A percentile compares a stretch with the other conserved stretches of the same genome.
These are phyloP conservation scores for Scolopax rusticola DNA, from an alignment of 2,797 vertebrate species.

Conservation along the genomic window DNA sequence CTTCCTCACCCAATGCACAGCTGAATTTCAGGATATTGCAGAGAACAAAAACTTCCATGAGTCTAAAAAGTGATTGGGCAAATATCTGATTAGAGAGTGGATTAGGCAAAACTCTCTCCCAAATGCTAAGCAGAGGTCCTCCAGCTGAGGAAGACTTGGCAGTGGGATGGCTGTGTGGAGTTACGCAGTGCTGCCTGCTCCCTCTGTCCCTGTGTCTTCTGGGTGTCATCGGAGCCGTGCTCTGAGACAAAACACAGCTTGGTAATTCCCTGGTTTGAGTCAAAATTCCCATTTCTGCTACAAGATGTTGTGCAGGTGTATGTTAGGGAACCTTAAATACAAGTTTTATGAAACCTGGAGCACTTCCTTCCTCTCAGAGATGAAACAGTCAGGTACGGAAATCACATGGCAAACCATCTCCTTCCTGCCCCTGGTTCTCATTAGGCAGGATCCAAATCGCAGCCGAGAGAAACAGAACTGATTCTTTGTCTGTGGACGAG, in stretches of 20 bases:
- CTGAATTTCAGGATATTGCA: background rate
- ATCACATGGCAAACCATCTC: background rate
- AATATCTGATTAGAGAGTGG: background rate
- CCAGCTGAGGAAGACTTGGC: background rate
- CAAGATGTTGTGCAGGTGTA: background rate
- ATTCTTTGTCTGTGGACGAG: background rate
- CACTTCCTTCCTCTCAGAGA: background rate
- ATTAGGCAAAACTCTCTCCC: background rate
- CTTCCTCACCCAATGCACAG: background rate
- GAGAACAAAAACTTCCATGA: background rate
- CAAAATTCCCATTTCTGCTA: background rate
- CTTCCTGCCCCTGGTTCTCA: background rate
- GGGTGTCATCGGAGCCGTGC: background rate
- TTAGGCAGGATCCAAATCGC: background rate
- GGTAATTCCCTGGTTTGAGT: background rate
- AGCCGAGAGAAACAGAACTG: background rate
- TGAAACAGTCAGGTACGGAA: background rate
- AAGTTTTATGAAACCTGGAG: background rate
- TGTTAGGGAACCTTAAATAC: background rate
- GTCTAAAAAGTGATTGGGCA: background rate
- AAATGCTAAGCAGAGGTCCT: background rate
- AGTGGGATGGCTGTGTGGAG: rapidly evolving
- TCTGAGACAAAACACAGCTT: background rate
- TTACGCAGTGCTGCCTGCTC: background rate
- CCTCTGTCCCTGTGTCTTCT: background rate